Base-by-base conservation (phyloP, 2,888 invertebrate genomes). In the Trachelus stipa region DNA sequence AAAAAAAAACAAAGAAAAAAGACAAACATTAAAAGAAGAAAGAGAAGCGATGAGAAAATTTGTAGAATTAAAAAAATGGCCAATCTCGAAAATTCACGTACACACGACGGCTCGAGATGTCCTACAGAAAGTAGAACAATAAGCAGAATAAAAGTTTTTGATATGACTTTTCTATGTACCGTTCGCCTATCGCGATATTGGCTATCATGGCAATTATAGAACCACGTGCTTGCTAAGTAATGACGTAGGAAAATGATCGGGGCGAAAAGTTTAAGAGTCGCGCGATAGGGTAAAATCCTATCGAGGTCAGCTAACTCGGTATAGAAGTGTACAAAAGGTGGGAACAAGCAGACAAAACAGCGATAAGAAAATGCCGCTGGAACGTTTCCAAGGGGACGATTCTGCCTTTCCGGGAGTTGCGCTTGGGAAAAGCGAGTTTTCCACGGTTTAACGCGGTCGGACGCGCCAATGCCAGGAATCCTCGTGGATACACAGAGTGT, bases 291-390 rank as follows among this genome's bases (percentile, higher is more conserved):
- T 73, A 76, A 78, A 78, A 74, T 79, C 77, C 81, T 83, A 85
- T 85, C 75, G 82, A 80, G 85, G 83, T 85, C 85, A 85, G 77
- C 81, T 69, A 79, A 80, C 81, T 79, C 81, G 81, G 76, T 74
- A 80, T 73, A 78, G 79, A 83, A 79, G 79, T 76, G 76, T 71
- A 69, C 31, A 74, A 71, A 79, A 76, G 76, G 79, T 77, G 78
- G 79, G 75, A 81, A 77, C 78, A 23, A 77, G 82, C 81, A 83
- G 85, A 85, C 84, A 77, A 83, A 84, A 85, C 85, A 84, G 75
- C 82, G 87, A 87, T 86, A 87, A 86, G 83, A 76, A 83, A 83
- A 80, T 78, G 79, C 79, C 76, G 79, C 71, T 71, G 78, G 75
- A 56, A 56, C 56, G 56, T 56, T 56, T 56, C 56, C 56, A 56